A percentile compares a stretch with the other conserved stretches of the same genome.
Conservation (phyloP, 2,888 invertebrate species). For the Ferrisia virgata region DNA sequence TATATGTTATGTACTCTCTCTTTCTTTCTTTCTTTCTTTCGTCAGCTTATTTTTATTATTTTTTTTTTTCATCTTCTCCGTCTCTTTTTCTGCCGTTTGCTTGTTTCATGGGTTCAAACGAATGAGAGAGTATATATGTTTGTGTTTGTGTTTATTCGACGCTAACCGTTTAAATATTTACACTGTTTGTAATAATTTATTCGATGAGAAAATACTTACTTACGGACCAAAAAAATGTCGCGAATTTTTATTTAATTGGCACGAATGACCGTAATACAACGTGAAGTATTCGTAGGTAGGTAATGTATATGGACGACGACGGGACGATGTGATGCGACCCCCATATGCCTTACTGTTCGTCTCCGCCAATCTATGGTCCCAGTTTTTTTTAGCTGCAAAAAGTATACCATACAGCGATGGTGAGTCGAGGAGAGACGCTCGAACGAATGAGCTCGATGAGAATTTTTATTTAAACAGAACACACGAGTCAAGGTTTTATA, state of each 20-base stretch:
- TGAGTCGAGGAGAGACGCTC: neutral
- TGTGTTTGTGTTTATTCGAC: neutral
- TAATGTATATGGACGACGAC: neutral
- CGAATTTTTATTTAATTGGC: constrained; percentile 1
- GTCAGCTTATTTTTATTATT: no score
- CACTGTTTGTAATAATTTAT: neutral
- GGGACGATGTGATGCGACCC: neutral
- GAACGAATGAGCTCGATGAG: neutral
- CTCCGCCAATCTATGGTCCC: no score
- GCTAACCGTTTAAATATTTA: neutral
- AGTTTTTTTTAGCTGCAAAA: no score
- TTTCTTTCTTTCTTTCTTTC: no score
- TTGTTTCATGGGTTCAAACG: no score
- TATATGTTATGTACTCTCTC: no score
- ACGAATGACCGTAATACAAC: neutral
- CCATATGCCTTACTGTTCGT: no score
- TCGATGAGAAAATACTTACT: neutral
- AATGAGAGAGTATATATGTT: neutral
- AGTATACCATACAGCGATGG: no score
- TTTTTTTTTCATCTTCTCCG: neutral
- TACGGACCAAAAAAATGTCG: neutral
- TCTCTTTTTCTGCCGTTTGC: neutral
- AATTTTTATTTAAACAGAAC: neutral
- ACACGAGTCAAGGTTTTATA: constrained; percentile 1
- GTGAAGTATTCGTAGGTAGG: neutral